A percentile compares a stretch with the other conserved stretches of the same genome.
These are phyloP conservation scores for Mormyrus proboscirostris DNA, from an alignment of 2,797 vertebrate genomes.

Conservation along the genomic window DNA sequence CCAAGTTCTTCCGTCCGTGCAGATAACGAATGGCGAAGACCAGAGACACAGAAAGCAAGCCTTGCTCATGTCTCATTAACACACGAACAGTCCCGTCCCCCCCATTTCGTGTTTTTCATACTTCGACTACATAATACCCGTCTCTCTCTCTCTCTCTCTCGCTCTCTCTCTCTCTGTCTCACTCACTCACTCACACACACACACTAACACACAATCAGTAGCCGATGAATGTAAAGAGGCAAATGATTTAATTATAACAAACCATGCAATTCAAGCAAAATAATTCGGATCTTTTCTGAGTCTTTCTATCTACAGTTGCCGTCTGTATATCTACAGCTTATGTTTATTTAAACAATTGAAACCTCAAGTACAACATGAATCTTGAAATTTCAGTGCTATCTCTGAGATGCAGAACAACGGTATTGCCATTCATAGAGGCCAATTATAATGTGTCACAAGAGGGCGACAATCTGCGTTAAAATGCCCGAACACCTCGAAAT, in stretches of 20 bases:
- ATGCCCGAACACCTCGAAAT: background rate
- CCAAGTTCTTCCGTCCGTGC: background rate
- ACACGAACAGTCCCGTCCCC: slow-evolving; percentile 23
- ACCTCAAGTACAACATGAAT: background rate
- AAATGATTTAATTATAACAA: background rate
- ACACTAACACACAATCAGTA: background rate
- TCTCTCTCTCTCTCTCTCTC: slow-evolving; percentile 20
- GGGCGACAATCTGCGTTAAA: slow-evolving; percentile 6
- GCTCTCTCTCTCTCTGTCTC: slow-evolving; percentile 10
- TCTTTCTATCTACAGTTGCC: background rate
- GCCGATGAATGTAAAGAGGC: background rate
- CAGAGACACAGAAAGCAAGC: slow-evolving; percentile 19
- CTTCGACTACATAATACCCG: slow-evolving; percentile 35
- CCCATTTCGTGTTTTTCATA: background rate
- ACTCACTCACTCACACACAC: background rate
- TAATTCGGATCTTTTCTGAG: background rate
- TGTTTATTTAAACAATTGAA: background rate
- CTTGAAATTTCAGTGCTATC: background rate
- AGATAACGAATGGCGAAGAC: background rate
- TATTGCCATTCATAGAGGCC: background rate
- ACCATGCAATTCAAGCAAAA: background rate
- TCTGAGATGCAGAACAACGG: background rate
- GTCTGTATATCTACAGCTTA: background rate
- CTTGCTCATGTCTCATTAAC: slow-evolving; percentile 40
- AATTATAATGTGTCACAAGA: slow-evolving; percentile 11